Base-by-base conservation (phyloP, 1,140 invertebrate genomes). In the Dufourea novaeangliae region DNA sequence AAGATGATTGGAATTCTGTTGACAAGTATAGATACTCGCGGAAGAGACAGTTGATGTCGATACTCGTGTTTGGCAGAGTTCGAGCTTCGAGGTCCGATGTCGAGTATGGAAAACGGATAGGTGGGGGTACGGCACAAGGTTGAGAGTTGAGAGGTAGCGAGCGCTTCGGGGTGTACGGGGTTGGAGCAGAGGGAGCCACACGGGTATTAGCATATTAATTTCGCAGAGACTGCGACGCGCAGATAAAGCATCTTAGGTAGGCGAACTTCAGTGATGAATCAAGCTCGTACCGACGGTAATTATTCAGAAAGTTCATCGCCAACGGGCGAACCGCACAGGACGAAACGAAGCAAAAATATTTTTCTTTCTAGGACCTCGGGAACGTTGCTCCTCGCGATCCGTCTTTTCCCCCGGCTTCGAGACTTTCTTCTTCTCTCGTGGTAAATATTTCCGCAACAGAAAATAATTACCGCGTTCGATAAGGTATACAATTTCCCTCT, bases 211-310 rank as follows among this genome's bases (percentile, higher is more conserved):
- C 91, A 92, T 92, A 92, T 92, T 91, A 92, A 92, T 91, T 92
- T 91, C 88, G 86, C 84, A 78, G 89, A 91, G 90, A 91, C 90
- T 92, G 90, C 89, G 90, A 88, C 82, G 87, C 90, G 89, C 87
- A 92, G 91, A 92, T 92, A 92, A 92, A 92, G 90, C 90, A 92
- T 92, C 91, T 92, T 91, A 92, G 88, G 91, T 90, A 91, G 84
- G 89, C 87, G 88, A 92, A 92, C 90, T 92, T 92, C 83, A 87
- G 90, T 90, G 90, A 91, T 92, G 90, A 92, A 92, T 92, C 91
- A 92, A 91, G 91, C 91, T 92, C 91, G 90, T 90, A 88, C 87
- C 88, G 85, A 80, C 84, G 80, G 87, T 91, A 91, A 92, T 92
- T 92, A 91, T 91, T 91, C 90, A 89, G 87, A 90, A 91, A 91